Evolutionary conservation across 2,888 invertebrate species (phyloP), one percentile per base, ranked within the genome.

Genomic region (Drosophila rubida): DNA sequence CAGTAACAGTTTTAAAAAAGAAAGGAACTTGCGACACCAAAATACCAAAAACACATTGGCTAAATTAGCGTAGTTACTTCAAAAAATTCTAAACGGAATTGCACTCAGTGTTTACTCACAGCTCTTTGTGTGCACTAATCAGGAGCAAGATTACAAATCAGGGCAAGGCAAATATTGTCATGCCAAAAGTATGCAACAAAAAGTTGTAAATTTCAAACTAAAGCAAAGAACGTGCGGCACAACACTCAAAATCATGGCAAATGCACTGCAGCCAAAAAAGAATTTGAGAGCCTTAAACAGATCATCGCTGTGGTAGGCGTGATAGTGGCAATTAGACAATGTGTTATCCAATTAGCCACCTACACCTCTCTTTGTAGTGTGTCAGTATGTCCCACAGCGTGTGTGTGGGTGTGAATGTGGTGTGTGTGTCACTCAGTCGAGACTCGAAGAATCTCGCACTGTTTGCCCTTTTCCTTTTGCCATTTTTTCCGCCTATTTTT

Each of bases 321-420:
- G 84, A 67, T 73, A 65, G 49, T 54, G 66, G 67, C 90, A 91
- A 90, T 91, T 91, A 91, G 90, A 84, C 88, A 80, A 77, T 81
- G 78, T 86, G 88, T 90, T 90, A 90, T 89, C 91, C 91, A 91
- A 91, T 91, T 91, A 91, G 90, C 75, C 74, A 66, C 71, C 80
- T 71, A 77, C 80, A 59, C 49, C 60, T 69, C 60, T 50, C 46
- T 35, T 62, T 48, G 60, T 62, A 42, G 48, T 59, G 35, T 37
- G 35, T 37, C 57, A 58, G 37, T 64, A 16, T 61, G 62, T 16
- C 22, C 11, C 60, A 32, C n/a, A 30, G n/a, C n/a, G n/a, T n/a
- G n/a, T n/a, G n/a, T 82, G 81, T 81, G 32, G 1, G 80, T 80
- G 78, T 49, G 37, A 82, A 86, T 25, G 86, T 85, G 81, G 81